Conservation (phyloP, 2,113 vertebrate genomes). For the Colistium nudipinnis region DNA sequence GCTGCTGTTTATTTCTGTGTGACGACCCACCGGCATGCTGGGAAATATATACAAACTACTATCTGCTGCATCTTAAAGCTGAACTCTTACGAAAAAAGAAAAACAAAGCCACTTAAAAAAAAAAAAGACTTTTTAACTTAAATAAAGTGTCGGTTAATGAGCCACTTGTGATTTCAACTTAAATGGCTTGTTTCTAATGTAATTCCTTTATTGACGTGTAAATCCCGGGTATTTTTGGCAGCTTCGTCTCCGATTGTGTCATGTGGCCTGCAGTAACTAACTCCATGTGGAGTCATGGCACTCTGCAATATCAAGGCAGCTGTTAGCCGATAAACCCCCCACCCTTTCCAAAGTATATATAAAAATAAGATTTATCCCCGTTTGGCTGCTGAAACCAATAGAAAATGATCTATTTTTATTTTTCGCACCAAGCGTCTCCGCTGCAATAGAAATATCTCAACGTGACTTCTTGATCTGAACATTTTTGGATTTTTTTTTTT, state of each 20-base stretch:
- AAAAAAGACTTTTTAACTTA: background rate
- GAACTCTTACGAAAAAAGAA: background rate
- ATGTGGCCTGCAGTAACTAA: constrained; percentile 8
- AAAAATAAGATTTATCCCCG: background rate
- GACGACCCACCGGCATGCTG: constrained; percentile 7
- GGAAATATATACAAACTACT: background rate
- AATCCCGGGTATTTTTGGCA: background rate
- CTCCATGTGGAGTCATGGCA: background rate
- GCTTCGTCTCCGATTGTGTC: background rate
- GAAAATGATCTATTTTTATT: background rate
- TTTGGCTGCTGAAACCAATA: background rate
- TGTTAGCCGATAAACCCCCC: background rate
- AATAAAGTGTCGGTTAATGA: background rate
- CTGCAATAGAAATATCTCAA: background rate
- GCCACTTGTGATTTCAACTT: background rate
- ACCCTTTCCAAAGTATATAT: background rate
- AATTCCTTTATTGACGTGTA: background rate
- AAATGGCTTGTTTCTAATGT: background rate
- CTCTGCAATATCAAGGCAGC: background rate
- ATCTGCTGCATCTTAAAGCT: constrained; percentile 1
- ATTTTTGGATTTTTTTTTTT: background rate
- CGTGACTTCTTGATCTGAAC: background rate
- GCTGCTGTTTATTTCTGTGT: constrained; percentile 25
- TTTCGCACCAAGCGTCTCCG: too few species aligned
- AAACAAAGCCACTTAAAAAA: too few species aligned